phyloP scores from a whole-genome alignment of 2,888 invertebrate genomes.

The Agrochola circellaris region DNA sequence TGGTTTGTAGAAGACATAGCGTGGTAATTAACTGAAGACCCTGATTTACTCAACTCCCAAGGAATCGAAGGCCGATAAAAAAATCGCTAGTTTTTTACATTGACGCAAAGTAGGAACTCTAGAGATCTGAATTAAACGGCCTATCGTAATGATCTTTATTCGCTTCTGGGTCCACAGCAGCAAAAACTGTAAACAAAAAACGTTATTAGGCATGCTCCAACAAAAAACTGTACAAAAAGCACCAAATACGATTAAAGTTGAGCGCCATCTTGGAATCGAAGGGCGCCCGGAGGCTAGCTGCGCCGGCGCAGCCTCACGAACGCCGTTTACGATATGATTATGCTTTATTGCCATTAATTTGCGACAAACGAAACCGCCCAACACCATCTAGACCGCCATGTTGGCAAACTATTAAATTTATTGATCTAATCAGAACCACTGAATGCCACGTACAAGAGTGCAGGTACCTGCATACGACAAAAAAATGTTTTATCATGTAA shows the following conservation, averaged over 20 bases:
- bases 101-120: constrained; percentile 36
- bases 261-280: constrained; percentile 81
- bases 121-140: constrained; percentile 40
- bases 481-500: constrained; percentile 6
- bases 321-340: constrained; percentile 87
- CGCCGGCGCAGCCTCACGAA: constrained; percentile 75
- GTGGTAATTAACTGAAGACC: neutral
- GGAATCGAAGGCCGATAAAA: constrained; percentile 14
- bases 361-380: constrained; percentile 88
- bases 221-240: constrained; percentile 53
- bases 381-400: constrained; percentile 80
- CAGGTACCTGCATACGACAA: neutral
- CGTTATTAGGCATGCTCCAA: constrained; percentile 41
- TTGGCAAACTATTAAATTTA: constrained; percentile 78
- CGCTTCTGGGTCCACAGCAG: constrained; percentile 46
- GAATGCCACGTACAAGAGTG: constrained; percentile 50
- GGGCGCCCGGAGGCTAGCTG: constrained; percentile 79
- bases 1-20: neutral
- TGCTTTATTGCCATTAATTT: constrained; percentile 89
- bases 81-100: constrained; percentile 9
- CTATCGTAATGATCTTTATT: constrained; percentile 47
- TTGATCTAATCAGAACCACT: constrained; percentile 74
- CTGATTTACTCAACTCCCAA: constrained; percentile 1
- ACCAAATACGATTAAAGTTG: constrained; percentile 74
- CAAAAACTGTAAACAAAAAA: constrained; percentile 49